Evolutionary conservation across 2,113 vertebrate species (phyloP).

Genomic region (Lagopus leucura): DNA sequence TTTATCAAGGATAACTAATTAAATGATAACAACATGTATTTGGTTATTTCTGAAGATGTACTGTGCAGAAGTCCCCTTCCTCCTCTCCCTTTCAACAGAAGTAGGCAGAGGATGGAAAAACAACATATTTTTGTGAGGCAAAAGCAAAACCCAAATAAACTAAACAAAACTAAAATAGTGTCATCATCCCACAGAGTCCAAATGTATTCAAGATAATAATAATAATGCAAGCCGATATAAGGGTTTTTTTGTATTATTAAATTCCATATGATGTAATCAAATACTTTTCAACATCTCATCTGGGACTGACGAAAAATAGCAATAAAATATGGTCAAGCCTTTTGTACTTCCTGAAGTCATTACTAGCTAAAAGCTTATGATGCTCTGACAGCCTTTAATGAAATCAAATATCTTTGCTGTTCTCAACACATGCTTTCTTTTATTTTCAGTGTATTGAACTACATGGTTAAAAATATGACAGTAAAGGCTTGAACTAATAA

Average conservation of each 20-base stretch:
- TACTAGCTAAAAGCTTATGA: background rate
- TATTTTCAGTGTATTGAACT: background rate
- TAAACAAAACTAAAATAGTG: background rate
- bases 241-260: background rate
- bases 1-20: background rate
- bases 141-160: background rate
- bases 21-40: background rate
- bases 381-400: background rate
- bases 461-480: background rate
- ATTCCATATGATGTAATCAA: background rate
- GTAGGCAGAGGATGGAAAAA: background rate
- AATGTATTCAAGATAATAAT: background rate
- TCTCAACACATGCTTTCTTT: background rate
- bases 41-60: background rate
- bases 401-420: background rate
- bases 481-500: background rate
- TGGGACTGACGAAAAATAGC: background rate
- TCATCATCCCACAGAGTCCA: background rate
- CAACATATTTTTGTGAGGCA: background rate
- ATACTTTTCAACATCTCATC: background rate
- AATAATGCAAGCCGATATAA: background rate
- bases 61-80: background rate
- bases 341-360: background rate
- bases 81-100: background rate
- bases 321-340: background rate